Conservation (phyloP, 1,140 invertebrate genomes). For the Apis laboriosa region DNA sequence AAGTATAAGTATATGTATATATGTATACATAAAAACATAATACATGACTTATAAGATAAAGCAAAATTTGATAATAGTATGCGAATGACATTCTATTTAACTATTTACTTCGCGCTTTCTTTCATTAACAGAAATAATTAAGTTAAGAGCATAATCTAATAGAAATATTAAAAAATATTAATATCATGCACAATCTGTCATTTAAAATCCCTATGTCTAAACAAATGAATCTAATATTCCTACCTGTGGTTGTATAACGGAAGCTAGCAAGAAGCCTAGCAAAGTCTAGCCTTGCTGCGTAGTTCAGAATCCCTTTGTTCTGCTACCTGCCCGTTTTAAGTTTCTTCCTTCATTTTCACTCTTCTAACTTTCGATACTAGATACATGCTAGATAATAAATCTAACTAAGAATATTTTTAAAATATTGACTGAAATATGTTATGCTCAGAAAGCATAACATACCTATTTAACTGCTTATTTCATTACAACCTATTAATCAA, state of each 20-base stretch:
- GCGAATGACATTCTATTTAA: neutral
- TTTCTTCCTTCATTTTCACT: conserved; percentile 63
- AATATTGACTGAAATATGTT: conserved; percentile 1
- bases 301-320: conserved; percentile 72
- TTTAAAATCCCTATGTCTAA: conserved; percentile 57
- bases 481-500: conserved; percentile 28
- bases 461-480: conserved; percentile 9
- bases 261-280: conserved; percentile 69
- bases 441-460: conserved; percentile 19
- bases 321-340: conserved; percentile 74
- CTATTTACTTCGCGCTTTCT: neutral
- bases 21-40: neutral
- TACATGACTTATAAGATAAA: neutral
- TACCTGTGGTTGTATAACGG: conserved; percentile 74
- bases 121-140: conserved; percentile 15
- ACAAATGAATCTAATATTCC: conserved; percentile 73
- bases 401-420: conserved; percentile 57
- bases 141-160: conserved; percentile 23
- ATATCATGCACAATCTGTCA: conserved; percentile 37
- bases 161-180: conserved; percentile 34
- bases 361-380: conserved; percentile 64
- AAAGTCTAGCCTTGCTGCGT: conserved; percentile 71
- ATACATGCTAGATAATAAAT: conserved; percentile 45
- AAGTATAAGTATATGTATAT: neutral
- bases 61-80: conserved; percentile 9